Evolutionary conservation across 2,888 invertebrate genomes (phyloP), one percentile per base, ranked within the genome.

Genomic region (Orthosia gothica): DNA sequence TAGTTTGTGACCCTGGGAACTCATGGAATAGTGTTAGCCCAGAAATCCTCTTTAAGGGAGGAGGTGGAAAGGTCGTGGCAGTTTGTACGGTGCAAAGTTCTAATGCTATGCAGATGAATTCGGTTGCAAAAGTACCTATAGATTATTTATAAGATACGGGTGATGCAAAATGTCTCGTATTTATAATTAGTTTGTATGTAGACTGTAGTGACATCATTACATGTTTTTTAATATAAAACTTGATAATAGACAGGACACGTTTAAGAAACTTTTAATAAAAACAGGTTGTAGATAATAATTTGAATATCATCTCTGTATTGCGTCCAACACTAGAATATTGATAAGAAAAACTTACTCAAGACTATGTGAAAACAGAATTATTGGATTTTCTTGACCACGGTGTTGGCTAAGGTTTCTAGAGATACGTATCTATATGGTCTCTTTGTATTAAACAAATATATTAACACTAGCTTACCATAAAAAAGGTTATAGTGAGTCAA

Each of bases 81-180:
- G 40, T 40, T 40, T 40, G 40, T 40, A 40, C 4, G 9, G 40
- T 40, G 40, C 9, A 9, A 40, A 40, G 0, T 40, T 40, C 40
- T 40, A 40, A 40, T 40, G 40, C 40, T 40, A 40, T 40, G 40
- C 40, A 40, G 40, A 40, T 40, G 40, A 40, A 40, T 0, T 40
- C 9, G 40, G 0, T 7, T 0, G 9, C 40, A 40, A 40, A 40
- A 40, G 9, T 9, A 26, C 3, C 9, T 40, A 9, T 59, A 45
- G 16, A 45, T 47, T n/a, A 79, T 79, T 79, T 18, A 55, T 54
- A 54, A 54, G 18, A 20, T 15, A 49, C n/a, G n/a, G n/a, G n/a
- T n/a, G n/a, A n/a, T 15, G 47, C 32, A 26, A 69, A 69, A 77
- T 77, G 16, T 55, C 54, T 1, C 52, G 47, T 63, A 45, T 40